These are phyloP conservation scores for Notarius quadriscutis DNA, from an alignment of 2,113 vertebrate species.

Conservation along the genomic window DNA sequence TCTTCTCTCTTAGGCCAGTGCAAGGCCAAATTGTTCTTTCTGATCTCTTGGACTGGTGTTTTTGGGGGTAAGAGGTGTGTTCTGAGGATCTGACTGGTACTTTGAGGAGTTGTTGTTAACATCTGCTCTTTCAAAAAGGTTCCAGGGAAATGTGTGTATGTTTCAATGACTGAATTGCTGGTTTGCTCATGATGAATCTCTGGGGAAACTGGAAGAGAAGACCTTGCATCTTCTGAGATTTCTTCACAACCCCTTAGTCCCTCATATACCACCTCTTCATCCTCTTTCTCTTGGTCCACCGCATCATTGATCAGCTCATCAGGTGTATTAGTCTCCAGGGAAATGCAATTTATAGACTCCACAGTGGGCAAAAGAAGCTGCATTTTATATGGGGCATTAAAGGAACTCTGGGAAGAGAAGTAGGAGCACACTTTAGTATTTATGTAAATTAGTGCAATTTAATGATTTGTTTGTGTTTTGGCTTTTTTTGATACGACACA, in stretches of 20 bases:
- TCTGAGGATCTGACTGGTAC: no score
- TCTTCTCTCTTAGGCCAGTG: background rate
- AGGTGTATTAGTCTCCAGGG: background rate
- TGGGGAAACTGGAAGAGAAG: background rate
- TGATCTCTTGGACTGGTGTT: background rate
- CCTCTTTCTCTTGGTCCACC: background rate
- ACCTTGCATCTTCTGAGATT: background rate
- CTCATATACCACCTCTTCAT: constrained; percentile 9
- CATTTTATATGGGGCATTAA: background rate
- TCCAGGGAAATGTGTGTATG: background rate
- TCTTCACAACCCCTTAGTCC: background rate
- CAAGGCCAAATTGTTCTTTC: background rate
- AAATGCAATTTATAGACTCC: background rate
- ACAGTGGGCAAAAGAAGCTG: background rate
- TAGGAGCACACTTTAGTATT: background rate
- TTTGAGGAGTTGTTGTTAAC: background rate
- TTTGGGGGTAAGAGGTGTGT: background rate
- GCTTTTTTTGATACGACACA: background rate
- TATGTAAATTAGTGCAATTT: background rate
- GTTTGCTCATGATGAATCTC: background rate
- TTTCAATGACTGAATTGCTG: background rate
- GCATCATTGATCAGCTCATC: background rate
- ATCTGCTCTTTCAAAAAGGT: background rate
- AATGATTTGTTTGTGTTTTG: background rate
- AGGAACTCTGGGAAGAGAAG: constrained; percentile 21